Percentiles rank a stretch among this genome's conserved stretches.
Conservation (phyloP, 2,113 vertebrate species). For the Myotis yumanensis region DNA sequence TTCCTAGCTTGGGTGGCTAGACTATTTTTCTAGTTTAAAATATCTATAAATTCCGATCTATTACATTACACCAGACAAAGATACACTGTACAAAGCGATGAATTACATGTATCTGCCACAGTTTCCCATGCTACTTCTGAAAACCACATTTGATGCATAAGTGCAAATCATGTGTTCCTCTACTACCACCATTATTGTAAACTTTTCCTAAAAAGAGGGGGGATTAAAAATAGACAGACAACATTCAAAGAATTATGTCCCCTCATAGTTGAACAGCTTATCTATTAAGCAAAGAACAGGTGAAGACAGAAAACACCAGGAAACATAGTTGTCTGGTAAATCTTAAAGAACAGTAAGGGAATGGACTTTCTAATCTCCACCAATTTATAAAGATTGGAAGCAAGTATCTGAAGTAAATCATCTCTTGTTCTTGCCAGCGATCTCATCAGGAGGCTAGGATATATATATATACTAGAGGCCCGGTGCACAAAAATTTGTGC, state of each 20-base stretch:
- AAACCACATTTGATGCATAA: neutral
- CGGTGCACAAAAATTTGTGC: too few relatives aligned
- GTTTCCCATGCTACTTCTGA: neutral
- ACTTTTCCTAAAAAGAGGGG: neutral
- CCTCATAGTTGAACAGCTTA: conserved; percentile 6
- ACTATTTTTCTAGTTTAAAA: conserved; percentile 2
- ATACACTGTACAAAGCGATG: neutral
- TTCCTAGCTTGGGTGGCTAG: neutral
- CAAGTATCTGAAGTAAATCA: neutral
- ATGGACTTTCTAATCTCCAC: neutral
- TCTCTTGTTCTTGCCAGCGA: neutral
- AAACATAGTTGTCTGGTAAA: neutral
- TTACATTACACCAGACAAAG: neutral
- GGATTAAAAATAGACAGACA: neutral
- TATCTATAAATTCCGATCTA: neutral
- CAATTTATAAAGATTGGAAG: neutral
- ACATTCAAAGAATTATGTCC: neutral
- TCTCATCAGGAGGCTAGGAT: neutral
- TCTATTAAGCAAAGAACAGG: conserved; percentile 31
- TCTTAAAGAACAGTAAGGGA: neutral
- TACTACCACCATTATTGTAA: neutral
- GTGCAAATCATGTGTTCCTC: neutral
- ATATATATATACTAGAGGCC: too few relatives aligned
- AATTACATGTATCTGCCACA: neutral
- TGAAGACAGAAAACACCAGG: neutral